Conservation (phyloP, 35 echinoderm and acorn worm genomes). For the Ophiothrix spiculata region DNA sequence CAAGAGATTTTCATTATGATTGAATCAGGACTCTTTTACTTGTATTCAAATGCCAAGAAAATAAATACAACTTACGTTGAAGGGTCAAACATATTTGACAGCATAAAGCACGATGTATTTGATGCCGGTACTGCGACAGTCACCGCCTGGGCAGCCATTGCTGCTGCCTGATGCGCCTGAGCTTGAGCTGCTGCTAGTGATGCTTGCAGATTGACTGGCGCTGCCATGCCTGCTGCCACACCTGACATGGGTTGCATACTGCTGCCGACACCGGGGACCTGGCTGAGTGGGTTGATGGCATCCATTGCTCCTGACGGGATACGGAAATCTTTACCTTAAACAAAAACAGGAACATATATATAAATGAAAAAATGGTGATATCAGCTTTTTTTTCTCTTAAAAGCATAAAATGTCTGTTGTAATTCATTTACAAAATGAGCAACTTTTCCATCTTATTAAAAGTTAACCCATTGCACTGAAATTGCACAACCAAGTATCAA, state of each 20-base stretch:
- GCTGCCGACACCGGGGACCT: constrained; percentile 58
- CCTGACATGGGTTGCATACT: not conserved
- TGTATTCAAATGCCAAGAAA: not conserved
- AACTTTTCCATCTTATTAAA: no score
- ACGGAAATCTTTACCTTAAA: constrained; percentile 88
- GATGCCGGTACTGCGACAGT: constrained; percentile 28
- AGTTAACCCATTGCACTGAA: no score
- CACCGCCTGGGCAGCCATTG: constrained; percentile 38
- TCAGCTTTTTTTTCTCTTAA: no score
- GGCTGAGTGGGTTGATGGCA: constrained; percentile 77
- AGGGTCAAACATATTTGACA: constrained; percentile 99
- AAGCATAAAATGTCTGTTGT: no score
- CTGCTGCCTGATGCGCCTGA: constrained; percentile 79
- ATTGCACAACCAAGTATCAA: no score
- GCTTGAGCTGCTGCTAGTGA: constrained; percentile 81
- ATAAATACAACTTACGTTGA: constrained; percentile 61
- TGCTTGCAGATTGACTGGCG: constrained; percentile 55
- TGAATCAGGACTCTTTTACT: no score
- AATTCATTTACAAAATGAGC: no score
- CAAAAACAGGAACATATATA: no score
- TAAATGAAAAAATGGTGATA: no score
- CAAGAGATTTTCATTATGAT: no score
- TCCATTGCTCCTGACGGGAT: constrained; percentile 81
- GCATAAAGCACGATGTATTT: constrained; percentile 87
- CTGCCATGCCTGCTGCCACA: not conserved